Evolutionary conservation across 2,797 vertebrate genomes (phyloP), one percentile per base, ranked within the genome.

Genomic region (Numenius phaeopus): DNA sequence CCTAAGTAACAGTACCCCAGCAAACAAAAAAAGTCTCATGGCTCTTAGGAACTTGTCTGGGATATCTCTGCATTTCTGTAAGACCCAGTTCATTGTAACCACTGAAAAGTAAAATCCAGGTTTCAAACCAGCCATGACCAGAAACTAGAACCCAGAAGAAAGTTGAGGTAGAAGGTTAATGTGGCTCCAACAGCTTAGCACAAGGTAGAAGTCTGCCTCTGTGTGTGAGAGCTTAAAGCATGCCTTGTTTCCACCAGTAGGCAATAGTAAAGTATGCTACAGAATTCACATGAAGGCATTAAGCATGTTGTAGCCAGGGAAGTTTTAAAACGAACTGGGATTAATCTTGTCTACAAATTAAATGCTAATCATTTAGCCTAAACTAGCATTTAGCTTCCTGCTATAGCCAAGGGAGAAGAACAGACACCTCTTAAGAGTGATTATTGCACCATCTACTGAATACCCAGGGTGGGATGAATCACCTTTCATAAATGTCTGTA

Each of bases 341-440:
- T 92, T 96, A 94, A 89, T 93, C 47, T 89, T 89, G 7, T 47
- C 77, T 87, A 44, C 20, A 64, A 93, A 90, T 96, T 94, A 94
- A 96, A 94, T 23, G 30, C 22, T 92, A 87, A 92, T 92, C 67
- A 67, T 84, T 89, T 83, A 90, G 39, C 59, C 34, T 92, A 66
- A 93, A 77, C 66, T 76, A 93, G 67, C 81, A 85, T 22, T 87
- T 64, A 77, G 22, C 39, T 92, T 90, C 69, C 44, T 77, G 22
- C 30, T 83, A 20, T 59, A 92, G 81, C 29, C 75, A 83, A 84
- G 50, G 52, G 67, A 92, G 46, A 92, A 76, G 81, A 71, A 89
- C 65, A 94, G 78, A 67, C 44, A 49, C 59, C 55, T 70, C 70
- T 65, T 11, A 96, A 79, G 73, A 90, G 70, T 76, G 88, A 94